Conservation (phyloP, 2,888 invertebrate genomes). For the Ganaspis brasiliensis region DNA sequence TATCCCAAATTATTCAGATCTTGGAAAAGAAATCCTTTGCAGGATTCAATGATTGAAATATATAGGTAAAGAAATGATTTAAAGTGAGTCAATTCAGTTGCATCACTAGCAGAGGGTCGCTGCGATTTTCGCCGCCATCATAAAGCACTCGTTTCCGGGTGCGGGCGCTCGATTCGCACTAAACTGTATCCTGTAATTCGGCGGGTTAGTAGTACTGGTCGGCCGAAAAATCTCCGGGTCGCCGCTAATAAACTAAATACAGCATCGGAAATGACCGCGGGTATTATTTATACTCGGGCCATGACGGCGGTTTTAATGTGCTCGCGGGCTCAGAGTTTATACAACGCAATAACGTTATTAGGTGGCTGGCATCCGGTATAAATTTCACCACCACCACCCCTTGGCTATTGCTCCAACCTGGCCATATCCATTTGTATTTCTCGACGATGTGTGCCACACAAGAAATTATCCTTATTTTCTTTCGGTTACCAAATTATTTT, state of each 20-base stretch:
- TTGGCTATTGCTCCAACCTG: slow-evolving; percentile 42
- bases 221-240: slow-evolving; percentile 67
- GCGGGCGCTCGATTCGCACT: slow-evolving; percentile 64
- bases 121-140: slow-evolving; percentile 60
- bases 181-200: slow-evolving; percentile 73
- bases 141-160: slow-evolving; percentile 62
- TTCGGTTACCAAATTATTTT: too few species aligned
- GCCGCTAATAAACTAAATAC: slow-evolving; percentile 78
- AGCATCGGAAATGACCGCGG: slow-evolving; percentile 77
- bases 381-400: slow-evolving; percentile 72
- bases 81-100: neutral
- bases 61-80: neutral
- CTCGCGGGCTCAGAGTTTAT: slow-evolving; percentile 71
- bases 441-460: slow-evolving; percentile 48
- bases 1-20: neutral
- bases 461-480: slow-evolving; percentile 1
- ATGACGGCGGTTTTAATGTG: slow-evolving; percentile 74
- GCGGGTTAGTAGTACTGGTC: slow-evolving; percentile 57
- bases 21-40: neutral
- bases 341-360: slow-evolving; percentile 79
- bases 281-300: slow-evolving; percentile 76
- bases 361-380: slow-evolving; percentile 78
- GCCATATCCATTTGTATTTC: slow-evolving; percentile 57
- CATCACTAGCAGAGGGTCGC: slow-evolving; percentile 45
- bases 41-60: too few species aligned